Conservation (phyloP, 1,140 invertebrate genomes). For the Nasonia longicornis region DNA sequence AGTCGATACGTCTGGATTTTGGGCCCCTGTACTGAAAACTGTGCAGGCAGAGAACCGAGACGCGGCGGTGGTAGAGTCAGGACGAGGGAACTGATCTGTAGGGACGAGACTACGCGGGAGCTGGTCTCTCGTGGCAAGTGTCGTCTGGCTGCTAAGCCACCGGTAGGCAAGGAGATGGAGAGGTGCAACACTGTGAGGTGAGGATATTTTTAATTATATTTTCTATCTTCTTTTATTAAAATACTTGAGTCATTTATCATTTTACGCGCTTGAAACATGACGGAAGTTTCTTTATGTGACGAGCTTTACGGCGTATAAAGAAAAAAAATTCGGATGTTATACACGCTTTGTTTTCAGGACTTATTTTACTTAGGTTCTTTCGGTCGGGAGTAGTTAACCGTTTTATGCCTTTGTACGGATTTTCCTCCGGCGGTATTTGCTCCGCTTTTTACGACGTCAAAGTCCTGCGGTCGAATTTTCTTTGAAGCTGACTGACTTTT, state of each 20-base stretch:
- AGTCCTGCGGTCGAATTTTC: neutral
- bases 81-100: slow-evolving; percentile 68
- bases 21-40: slow-evolving; percentile 70
- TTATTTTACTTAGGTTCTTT: slow-evolving; percentile 1
- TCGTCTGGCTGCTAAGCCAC: slow-evolving; percentile 64
- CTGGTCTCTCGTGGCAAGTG: slow-evolving; percentile 69
- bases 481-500: too few relatives aligned
- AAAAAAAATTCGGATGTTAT: neutral
- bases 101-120: slow-evolving; percentile 66
- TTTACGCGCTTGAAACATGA: neutral
- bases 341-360: too few relatives aligned
- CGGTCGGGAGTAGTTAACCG: neutral
- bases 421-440: neutral
- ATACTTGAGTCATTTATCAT: neutral
- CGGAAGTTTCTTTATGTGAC: neutral
- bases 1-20: slow-evolving; percentile 70
- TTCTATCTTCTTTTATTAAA: neutral
- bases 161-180: slow-evolving; percentile 54
- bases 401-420: neutral
- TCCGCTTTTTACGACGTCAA: neutral
- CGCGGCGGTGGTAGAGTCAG: slow-evolving; percentile 67
- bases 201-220: slow-evolving; percentile 15
- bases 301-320: neutral
- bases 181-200: slow-evolving; percentile 71
- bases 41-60: slow-evolving; percentile 67